phyloP scores from a whole-genome alignment of 92 coral and sea anemone species.

The Porites rus region DNA sequence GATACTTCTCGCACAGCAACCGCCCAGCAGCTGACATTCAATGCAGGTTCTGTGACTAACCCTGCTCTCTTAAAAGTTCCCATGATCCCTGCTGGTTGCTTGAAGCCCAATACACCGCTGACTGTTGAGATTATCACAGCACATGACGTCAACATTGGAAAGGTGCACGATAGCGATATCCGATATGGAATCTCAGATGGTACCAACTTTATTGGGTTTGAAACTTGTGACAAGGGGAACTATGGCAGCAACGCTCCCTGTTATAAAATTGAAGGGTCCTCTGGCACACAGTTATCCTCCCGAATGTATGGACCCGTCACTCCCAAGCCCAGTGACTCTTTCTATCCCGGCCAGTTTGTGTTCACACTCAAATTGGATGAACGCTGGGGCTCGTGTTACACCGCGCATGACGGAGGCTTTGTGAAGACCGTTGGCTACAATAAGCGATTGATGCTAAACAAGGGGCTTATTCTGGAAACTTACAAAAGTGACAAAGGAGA shows the following conservation, averaged over 20 bases:
- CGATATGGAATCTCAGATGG: conserved; percentile 59
- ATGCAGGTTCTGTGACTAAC: conserved; percentile 24
- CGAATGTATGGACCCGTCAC: accelerated
- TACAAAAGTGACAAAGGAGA: conserved; percentile 16
- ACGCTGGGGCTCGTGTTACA: conserved; percentile 62
- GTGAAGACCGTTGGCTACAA: conserved; percentile 10
- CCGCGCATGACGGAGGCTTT: conserved; percentile 49
- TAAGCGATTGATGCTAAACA: neutral
- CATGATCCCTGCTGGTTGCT: conserved; percentile 26
- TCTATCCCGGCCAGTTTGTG: conserved; percentile 41
- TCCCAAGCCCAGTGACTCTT: neutral
- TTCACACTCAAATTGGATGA: conserved; percentile 46
- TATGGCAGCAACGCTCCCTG: conserved; percentile 18
- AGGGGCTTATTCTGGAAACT: conserved; percentile 11
- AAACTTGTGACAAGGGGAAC: conserved; percentile 14
- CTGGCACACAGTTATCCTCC: conserved; percentile 6
- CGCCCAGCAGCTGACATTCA: conserved; percentile 50
- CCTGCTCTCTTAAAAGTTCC: conserved; percentile 44
- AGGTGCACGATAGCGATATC: conserved; percentile 20
- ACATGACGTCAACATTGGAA: conserved; percentile 20
- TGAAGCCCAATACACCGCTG: conserved; percentile 22
- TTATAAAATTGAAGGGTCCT: conserved; percentile 14
- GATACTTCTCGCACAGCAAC: conserved; percentile 33
- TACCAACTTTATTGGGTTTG: conserved; percentile 30
- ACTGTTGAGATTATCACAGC: conserved; percentile 40